Percentiles rank a stretch among this genome's conserved stretches.
Conservation (phyloP, 2,888 invertebrate genomes). For the Coelopa pilipes region DNA sequence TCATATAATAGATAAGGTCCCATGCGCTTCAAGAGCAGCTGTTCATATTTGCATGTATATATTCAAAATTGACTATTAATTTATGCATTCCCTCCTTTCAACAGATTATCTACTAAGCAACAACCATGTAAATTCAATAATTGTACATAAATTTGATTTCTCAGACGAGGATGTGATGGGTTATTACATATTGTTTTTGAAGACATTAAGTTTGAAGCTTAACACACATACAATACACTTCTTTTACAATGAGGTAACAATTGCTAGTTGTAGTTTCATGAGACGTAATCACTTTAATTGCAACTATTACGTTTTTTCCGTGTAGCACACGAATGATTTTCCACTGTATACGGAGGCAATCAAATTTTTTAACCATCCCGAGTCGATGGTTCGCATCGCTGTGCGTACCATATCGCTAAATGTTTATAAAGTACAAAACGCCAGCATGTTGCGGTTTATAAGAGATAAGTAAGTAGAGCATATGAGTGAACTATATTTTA, state of each 20-base stretch:
- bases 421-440: constrained; percentile 94
- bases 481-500: background rate
- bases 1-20: background rate
- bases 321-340: constrained; percentile 94
- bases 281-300: background rate
- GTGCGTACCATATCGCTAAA: constrained; percentile 97
- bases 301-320: constrained; percentile 16
- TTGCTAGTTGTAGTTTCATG: background rate
- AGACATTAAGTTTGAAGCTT: constrained; percentile 96
- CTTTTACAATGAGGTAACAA: constrained; percentile 89
- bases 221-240: constrained; percentile 99
- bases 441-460: constrained; percentile 95
- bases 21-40: background rate
- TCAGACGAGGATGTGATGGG: constrained; percentile 99
- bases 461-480: constrained; percentile 75
- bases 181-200: constrained; percentile 99
- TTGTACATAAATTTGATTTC: constrained; percentile 99
- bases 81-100: background rate
- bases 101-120: constrained; percentile 98
- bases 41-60: constrained; percentile 12
- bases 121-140: constrained; percentile 99
- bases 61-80: background rate
- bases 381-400: constrained; percentile 99
- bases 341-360: constrained; percentile 99
- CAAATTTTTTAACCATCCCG: constrained; percentile 98